Conservation (phyloP, 2,113 vertebrate genomes). For the Macroglossus sobrinus region DNA sequence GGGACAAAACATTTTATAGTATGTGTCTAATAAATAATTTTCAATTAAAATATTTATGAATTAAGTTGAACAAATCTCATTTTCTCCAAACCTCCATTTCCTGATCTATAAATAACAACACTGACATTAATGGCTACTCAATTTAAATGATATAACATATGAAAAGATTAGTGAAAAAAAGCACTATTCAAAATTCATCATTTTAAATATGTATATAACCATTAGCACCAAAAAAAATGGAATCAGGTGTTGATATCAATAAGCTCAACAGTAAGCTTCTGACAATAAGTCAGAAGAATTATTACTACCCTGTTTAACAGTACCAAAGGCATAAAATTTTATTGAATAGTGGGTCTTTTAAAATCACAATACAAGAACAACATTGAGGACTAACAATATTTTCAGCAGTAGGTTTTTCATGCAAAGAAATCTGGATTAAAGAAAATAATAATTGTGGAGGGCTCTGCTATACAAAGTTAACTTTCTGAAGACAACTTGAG, state of each 20-base stretch:
- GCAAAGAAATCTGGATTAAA: not conserved
- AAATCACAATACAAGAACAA: not conserved
- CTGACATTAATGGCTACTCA: not conserved
- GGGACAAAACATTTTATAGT: not conserved
- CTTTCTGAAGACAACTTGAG: constrained; percentile 36
- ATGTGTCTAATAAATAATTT: not conserved
- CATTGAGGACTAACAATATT: not conserved
- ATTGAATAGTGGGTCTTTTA: not conserved
- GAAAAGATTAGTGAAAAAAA: not conserved
- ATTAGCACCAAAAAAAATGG: no score
- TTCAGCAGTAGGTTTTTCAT: not conserved
- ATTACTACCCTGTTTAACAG: not conserved
- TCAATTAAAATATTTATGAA: not conserved
- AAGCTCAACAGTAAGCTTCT: no score
- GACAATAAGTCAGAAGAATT: not conserved
- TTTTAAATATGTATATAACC: not conserved
- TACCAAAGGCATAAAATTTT: not conserved
- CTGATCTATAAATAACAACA: not conserved
- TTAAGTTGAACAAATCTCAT: not conserved
- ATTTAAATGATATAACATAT: not conserved
- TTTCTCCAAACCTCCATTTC: not conserved
- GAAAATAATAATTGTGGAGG: not conserved
- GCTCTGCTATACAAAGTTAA: not conserved
- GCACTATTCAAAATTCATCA: not conserved
- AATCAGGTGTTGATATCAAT: no score